phyloP scores from a whole-genome alignment of 2,113 vertebrate genomes.

The Onychostoma macrolepis region DNA sequence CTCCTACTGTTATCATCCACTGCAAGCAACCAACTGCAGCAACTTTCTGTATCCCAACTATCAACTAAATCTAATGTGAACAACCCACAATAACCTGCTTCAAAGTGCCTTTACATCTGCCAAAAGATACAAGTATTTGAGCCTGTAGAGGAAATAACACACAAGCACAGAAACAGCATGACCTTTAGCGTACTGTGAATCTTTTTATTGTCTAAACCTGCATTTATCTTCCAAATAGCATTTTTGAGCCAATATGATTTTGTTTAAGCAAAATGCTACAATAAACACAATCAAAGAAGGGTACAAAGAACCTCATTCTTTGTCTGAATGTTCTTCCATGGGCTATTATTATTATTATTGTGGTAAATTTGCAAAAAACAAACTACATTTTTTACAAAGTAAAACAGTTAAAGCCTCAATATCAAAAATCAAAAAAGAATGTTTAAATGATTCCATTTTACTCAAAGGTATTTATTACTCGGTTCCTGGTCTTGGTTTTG shows the following conservation, averaged over 20 bases:
- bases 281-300: conserved; percentile 5
- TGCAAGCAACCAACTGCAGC: conserved; percentile 18
- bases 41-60: conserved; percentile 1
- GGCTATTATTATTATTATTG: too few species aligned
- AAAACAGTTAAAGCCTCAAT: not conserved
- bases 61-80: not conserved
- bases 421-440: not conserved
- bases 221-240: not conserved
- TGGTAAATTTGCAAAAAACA: too few species aligned
- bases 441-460: not conserved
- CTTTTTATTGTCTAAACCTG: not conserved
- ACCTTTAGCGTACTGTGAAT: conserved; percentile 16
- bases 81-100: not conserved
- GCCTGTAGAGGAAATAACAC: not conserved
- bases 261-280: not conserved
- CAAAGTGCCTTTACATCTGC: conserved; percentile 17
- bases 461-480: too few species aligned
- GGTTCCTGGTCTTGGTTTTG: not conserved
- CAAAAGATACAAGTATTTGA: not conserved
- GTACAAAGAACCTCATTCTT: not conserved
- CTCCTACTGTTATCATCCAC: conserved; percentile 9
- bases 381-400: not conserved
- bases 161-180: not conserved
- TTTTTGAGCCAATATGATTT: not conserved
- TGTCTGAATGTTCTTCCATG: not conserved